A percentile compares a stretch with the other conserved stretches of the same genome.
Conservation (phyloP, 2,797 vertebrate genomes). For the Paramormyrops hopkinsi region DNA sequence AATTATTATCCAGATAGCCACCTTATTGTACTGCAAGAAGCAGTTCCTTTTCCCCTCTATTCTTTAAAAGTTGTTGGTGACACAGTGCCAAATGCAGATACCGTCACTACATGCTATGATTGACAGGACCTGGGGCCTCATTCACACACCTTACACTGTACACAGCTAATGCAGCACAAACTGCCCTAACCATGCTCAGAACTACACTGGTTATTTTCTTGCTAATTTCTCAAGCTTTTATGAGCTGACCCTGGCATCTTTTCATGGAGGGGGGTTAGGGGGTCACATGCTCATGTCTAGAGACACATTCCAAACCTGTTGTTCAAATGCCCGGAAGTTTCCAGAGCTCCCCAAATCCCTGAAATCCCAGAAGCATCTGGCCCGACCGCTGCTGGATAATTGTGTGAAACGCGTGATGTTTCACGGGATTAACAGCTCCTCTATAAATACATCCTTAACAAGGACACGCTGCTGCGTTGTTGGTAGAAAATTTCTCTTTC, state of each 20-base stretch:
- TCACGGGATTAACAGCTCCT: background rate
- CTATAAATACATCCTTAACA: constrained; percentile 13
- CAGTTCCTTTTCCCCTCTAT: background rate
- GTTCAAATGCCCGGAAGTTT: background rate
- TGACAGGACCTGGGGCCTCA: background rate
- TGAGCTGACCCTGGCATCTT: background rate
- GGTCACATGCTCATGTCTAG: background rate
- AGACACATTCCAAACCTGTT: background rate
- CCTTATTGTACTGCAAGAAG: background rate
- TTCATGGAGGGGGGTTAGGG: background rate
- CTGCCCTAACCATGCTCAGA: background rate
- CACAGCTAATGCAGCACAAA: background rate
- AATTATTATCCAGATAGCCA: background rate
- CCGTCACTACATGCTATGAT: background rate
- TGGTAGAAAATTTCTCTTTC: background rate
- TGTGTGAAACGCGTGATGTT: background rate
- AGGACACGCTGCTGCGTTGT: background rate
- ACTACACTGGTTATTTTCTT: background rate
- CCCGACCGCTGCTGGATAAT: background rate
- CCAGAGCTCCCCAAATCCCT: background rate
- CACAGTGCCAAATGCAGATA: background rate
- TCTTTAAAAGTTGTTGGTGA: background rate
- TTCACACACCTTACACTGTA: background rate
- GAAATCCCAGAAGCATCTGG: background rate
- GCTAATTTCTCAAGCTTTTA: background rate